Evolutionary conservation across 2,888 invertebrate genomes (phyloP), one percentile per base, ranked within the genome.

Genomic region (Hypsopygia costalis): DNA sequence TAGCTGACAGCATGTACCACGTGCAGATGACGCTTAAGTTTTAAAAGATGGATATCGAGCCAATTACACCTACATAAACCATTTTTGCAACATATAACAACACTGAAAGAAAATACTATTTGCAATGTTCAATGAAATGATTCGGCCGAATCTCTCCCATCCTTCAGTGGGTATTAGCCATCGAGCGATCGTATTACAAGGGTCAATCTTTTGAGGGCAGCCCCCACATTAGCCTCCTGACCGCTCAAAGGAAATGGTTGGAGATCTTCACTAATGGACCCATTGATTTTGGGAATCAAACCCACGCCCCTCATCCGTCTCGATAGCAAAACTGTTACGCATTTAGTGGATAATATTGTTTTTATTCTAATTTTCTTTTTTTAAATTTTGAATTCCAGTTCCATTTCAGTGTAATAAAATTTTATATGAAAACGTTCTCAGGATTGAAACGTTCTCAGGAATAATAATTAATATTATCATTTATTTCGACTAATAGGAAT

Each of bases 241-340:
- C 74, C 73, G 74, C 62, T 76, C 76, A 71, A 74, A 81, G 79
- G 78, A 75, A 74, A 70, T 64, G 66, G 60, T 58, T 51, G 61
- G 59, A 67, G 70, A 75, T 70, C 69, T 60, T 55, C 61, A 57
- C 73, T 81, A 82, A 83, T 81, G 80, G 80, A 71, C 68, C 73
- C 73, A 78, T 78, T 79, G 79, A 74, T 79, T 79, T 75, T 62
- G 55, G 62, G 66, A 70, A 72, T 77, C 71, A 67, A 69, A 73
- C 63, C 66, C 53, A 60, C 61, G 64, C 63, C 62, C 54, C 48
- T 43, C 43, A 59, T 57, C 58, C 55, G 47, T 43, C 41, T 47
- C 58, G 63, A 63, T 61, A 57, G 62, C 54, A 55, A 57, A 62
- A 55, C 53, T 60, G 54, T 40, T 35, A 11, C 40, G 34, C 16